Conservation (phyloP, 2,113 vertebrate species). For the Oncorhynchus tshawytscha region DNA sequence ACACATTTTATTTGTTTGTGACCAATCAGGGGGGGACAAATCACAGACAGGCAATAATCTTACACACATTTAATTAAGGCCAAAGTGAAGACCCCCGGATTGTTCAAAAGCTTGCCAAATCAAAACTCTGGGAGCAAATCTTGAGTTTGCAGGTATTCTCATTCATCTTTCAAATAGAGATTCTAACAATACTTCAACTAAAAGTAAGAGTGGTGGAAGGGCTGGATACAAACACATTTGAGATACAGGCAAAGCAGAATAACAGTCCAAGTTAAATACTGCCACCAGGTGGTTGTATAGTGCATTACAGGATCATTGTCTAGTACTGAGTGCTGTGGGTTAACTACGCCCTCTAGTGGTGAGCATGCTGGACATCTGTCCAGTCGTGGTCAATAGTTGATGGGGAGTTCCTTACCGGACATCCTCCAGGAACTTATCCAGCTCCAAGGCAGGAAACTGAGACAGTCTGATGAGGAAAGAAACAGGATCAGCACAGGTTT, state of each 20-base stretch:
- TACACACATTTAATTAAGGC: background rate
- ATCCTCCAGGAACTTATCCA: slow-evolving; percentile 97
- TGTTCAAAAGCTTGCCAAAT: background rate
- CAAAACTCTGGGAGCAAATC: background rate
- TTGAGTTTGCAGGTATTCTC: too few species aligned
- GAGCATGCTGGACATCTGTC: background rate
- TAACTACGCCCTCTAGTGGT: background rate
- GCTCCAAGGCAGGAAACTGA: slow-evolving; percentile 91
- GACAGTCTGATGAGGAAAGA: slow-evolving; percentile 77
- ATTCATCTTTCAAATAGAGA: too few species aligned
- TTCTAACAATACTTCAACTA: too few species aligned
- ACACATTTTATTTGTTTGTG: background rate
- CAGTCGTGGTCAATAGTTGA: too few species aligned
- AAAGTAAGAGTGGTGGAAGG: too few species aligned
- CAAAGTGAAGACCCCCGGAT: background rate
- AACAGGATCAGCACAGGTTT: background rate
- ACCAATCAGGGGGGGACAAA: too few species aligned
- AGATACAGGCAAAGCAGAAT: too few species aligned
- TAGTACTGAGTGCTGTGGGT: too few species aligned
- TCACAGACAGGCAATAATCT: too few species aligned
- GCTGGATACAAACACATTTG: too few species aligned
- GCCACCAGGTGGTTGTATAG: background rate
- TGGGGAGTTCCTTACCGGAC: slow-evolving; percentile 80
- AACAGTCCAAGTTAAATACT: background rate
- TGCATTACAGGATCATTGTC: background rate